These are phyloP conservation scores for Clarias gariepinus DNA, from an alignment of 2,113 vertebrate genomes.

Conservation along the genomic window DNA sequence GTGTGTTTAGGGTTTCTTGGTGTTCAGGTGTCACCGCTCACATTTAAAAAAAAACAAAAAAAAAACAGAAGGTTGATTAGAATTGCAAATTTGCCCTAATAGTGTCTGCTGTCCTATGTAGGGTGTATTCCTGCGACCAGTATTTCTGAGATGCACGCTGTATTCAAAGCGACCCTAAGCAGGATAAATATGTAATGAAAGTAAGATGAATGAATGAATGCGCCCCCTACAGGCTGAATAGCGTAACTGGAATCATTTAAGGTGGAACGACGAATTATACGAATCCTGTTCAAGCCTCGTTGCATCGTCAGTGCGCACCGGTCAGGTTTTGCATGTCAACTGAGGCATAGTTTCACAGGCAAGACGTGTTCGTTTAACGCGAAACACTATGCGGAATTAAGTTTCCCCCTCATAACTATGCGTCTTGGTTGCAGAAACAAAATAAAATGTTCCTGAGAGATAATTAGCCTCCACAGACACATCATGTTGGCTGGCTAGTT, in stretches of 20 bases:
- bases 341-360: background rate
- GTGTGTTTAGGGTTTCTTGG: background rate
- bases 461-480: background rate
- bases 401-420: background rate
- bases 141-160: background rate
- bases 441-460: background rate
- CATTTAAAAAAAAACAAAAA: background rate
- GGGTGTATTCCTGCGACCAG: background rate
- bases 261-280: background rate
- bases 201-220: background rate
- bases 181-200: background rate
- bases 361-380: background rate
- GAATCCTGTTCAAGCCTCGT: background rate
- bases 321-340: background rate
- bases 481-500: background rate
- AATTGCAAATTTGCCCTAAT: background rate
- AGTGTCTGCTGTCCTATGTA: background rate
- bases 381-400: no score
- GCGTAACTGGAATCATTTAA: background rate
- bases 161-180: background rate
- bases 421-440: background rate
- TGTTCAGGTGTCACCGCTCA: background rate
- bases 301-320: background rate
- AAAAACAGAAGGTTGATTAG: background rate
- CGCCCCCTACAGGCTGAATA: background rate